Base-by-base conservation (phyloP, 2,113 vertebrate genomes). In the Hymenochirus boettgeri region DNA sequence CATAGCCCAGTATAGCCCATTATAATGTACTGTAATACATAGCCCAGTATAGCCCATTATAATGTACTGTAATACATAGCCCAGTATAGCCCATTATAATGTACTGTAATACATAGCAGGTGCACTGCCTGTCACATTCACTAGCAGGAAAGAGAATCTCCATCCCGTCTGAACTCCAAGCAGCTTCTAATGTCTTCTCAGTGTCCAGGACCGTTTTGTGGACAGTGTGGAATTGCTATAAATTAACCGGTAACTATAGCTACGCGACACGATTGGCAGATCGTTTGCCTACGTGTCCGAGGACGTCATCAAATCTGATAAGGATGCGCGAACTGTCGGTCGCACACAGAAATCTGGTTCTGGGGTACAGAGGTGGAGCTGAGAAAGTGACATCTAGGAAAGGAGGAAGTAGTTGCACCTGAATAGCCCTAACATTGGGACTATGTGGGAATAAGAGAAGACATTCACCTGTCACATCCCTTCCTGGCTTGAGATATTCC, bases 301-400 rank as follows among this genome's bases (percentile, higher is more conserved):
- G 79, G 64, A 83, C 92, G 90, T 90, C 91, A 84, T 83, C 83
- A 90, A 94, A 94, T 95, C 88, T 91, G 90, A 93, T 86, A 85
- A 90, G 85, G 91, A 88, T 86, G 92, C 88, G 88, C 87, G 89
- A 88, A 88, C 89, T 90, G 89, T 88, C 84, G 50, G 83, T 85
- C 82, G 80, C n/a, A 79, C 83, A 87, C 91, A 92, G 88, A 91
- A 89, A 86, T 91, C 91, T 88, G 86, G 81, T 87, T 88, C 91
- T 89, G 86, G 83, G 88, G 88, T 85, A 86, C 85, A 78, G 88
- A 83, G 86, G 82, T 89, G 91, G 88, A 92, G 87, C 84, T 85
- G 77, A 82, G 69, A 80, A 83, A 88, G 85, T 87, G 84, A 76
- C 77, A 71, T 77, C 63, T 79, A 79, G 79, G 76, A 67, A 12